These are phyloP conservation scores for Gorsachius magnificus DNA, from an alignment of 2,797 vertebrate species.

Conservation along the genomic window DNA sequence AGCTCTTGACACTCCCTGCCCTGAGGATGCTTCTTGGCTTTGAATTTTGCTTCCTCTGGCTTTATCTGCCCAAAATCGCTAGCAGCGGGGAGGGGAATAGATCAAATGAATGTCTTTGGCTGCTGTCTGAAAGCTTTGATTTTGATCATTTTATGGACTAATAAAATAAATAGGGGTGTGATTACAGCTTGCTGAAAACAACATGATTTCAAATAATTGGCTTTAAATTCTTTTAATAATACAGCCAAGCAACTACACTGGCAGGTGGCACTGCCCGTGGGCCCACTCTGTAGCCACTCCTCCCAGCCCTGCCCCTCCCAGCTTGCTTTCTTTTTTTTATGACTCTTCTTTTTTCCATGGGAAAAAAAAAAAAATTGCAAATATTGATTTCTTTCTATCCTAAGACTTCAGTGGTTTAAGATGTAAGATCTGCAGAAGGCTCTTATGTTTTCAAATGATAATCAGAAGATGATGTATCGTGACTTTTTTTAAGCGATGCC, in stretches of 20 bases:
- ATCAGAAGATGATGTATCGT: background rate
- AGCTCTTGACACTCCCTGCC: background rate
- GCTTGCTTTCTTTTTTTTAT: background rate
- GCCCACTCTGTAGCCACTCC: accelerated
- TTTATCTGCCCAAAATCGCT: accelerated
- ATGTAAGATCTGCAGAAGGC: background rate
- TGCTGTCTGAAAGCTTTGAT: background rate
- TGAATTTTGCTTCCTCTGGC: background rate
- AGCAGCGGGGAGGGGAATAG: no score
- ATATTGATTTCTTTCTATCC: background rate
- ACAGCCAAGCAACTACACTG: no score
- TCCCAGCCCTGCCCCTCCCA: no score
- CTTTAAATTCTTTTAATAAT: background rate
- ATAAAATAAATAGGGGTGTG: background rate
- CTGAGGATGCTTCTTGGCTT: background rate
- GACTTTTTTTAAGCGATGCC: background rate
- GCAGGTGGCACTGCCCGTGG: background rate
- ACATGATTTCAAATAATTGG: accelerated
- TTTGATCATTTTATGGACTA: background rate
- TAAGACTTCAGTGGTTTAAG: background rate
- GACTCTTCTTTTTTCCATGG: background rate
- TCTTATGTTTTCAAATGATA: background rate
- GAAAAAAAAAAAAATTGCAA: background rate
- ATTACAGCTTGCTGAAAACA: background rate
- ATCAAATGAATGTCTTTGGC: background rate